Evolutionary conservation across 2,888 invertebrate species (phyloP).

Genomic region (Amaurobius ferox): DNA sequence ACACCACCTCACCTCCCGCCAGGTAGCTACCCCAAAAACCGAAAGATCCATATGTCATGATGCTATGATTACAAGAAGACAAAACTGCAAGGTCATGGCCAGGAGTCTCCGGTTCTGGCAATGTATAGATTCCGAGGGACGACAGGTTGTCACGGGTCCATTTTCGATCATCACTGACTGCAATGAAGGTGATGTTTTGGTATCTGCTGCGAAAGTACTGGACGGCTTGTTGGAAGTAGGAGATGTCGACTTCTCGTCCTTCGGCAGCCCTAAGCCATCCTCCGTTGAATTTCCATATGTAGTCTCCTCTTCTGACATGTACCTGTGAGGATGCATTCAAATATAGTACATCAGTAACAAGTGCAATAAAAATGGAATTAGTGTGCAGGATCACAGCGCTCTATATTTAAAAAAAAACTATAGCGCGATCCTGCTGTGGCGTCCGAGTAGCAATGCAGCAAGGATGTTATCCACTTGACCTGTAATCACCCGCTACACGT

Average conservation of each 20-base stretch:
- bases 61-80: constrained; percentile 60
- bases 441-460: too few relatives aligned
- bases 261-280: constrained; percentile 49
- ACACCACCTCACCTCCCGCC: constrained; percentile 55
- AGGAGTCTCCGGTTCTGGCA: constrained; percentile 37
- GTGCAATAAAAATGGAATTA: too few relatives aligned
- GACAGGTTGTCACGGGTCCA: constrained; percentile 51
- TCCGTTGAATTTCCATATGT: neutral
- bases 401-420: too few relatives aligned
- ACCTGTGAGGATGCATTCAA: constrained; percentile 17
- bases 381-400: too few relatives aligned
- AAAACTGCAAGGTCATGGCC: constrained; percentile 49
- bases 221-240: constrained; percentile 48
- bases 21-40: constrained; percentile 69
- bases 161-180: constrained; percentile 62
- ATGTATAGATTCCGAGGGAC: constrained; percentile 23
- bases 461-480: too few relatives aligned
- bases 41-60: constrained; percentile 68
- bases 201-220: constrained; percentile 48
- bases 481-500: too few relatives aligned
- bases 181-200: constrained; percentile 47
- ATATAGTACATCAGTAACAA: too few relatives aligned
- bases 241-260: constrained; percentile 57
- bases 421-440: too few relatives aligned
- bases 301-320: constrained; percentile 55